phyloP scores from a whole-genome alignment of 2,797 vertebrate genomes.

The Gambelia wislizenii region DNA sequence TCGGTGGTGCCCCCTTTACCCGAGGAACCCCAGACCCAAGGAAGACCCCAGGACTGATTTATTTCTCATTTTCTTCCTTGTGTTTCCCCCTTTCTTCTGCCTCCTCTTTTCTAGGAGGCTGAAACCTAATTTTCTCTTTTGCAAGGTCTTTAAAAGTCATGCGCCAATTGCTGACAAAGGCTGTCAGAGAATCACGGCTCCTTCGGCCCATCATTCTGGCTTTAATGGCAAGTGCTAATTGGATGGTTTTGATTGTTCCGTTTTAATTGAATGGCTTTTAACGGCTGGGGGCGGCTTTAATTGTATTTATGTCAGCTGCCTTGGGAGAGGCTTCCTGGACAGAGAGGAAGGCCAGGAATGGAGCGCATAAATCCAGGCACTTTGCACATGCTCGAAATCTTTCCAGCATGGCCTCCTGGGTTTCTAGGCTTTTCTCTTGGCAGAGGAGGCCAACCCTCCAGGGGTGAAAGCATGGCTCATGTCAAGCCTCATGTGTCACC shows the following conservation, averaged over 20 bases:
- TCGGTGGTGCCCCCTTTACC: background rate
- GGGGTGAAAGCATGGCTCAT: too few relatives aligned
- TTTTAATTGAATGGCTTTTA: slow-evolving; percentile 21
- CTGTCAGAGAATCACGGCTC: background rate
- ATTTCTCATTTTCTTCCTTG: too few relatives aligned
- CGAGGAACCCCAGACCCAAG: background rate
- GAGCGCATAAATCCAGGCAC: background rate
- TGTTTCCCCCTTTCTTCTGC: too few relatives aligned
- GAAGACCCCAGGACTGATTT: background rate
- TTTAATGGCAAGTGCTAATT: slow-evolving; percentile 9
- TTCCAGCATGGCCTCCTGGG: too few relatives aligned
- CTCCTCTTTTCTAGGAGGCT: too few relatives aligned
- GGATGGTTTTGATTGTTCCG: slow-evolving; percentile 7
- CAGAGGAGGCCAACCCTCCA: too few relatives aligned
- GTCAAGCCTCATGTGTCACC: too few relatives aligned
- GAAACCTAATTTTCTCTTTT: background rate
- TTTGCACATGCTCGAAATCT: background rate
- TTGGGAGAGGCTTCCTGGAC: background rate
- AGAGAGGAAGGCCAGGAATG: background rate
- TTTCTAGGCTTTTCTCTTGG: too few relatives aligned
- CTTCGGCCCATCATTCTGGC: background rate
- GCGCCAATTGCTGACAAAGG: background rate
- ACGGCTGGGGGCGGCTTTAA: background rate
- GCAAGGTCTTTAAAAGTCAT: background rate
- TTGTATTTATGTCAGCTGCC: background rate